These are phyloP conservation scores for Branchipolynoe longqiensis DNA, from an alignment of 2,888 invertebrate species.

Conservation along the genomic window DNA sequence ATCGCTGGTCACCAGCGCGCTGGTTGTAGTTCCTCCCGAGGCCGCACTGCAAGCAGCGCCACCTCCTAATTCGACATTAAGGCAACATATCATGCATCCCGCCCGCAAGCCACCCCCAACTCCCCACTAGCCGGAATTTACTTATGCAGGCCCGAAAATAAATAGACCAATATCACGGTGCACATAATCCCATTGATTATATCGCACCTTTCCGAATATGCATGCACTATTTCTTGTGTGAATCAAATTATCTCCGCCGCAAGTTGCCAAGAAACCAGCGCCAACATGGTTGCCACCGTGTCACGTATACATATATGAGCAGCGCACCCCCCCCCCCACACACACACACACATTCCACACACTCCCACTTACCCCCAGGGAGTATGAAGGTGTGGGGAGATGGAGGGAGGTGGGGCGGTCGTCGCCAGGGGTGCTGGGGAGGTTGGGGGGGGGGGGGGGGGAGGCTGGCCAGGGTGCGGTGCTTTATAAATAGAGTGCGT, in stretches of 20 bases:
- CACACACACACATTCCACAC: background rate
- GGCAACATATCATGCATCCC: no score
- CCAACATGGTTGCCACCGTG: no score
- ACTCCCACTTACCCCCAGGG: background rate
- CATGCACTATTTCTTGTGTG: conserved; percentile 16
- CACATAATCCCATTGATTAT: conserved; percentile 19
- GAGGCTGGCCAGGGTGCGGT: no score
- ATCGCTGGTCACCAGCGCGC: no score
- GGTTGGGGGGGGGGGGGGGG: no score
- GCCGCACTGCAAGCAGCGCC: no score
- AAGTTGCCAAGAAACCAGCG: no score
- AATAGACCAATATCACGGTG: background rate
- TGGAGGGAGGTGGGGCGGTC: no score
- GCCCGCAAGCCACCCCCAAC: background rate
- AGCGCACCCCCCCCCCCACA: background rate
- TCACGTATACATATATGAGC: background rate
- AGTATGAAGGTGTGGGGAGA: background rate
- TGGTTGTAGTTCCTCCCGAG: no score
- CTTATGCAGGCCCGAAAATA: background rate
- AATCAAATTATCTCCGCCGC: background rate
- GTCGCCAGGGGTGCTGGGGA: no score
- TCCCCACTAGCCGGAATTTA: background rate
- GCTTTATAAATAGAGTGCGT: background rate
- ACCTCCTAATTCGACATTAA: conserved; percentile 22
- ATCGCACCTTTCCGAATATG: background rate